Evolutionary conservation across 2,797 vertebrate species (phyloP), one percentile per base, ranked within the genome.

Genomic region (Tolypeutes matacus): DNA sequence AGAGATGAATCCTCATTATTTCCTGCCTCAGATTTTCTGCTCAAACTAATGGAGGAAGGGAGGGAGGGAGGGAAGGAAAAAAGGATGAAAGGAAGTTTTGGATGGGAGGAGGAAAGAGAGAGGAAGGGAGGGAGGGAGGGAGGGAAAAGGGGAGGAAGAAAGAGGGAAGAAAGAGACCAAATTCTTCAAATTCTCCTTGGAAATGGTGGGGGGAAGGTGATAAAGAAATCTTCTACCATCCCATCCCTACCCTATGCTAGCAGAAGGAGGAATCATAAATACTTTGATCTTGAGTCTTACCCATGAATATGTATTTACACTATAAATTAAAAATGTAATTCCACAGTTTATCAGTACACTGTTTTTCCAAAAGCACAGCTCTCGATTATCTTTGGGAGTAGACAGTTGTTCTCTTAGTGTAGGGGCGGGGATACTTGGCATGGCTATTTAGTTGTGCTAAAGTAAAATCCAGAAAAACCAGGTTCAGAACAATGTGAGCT

Each of bases 291-390:
- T 20, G 5, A 85, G n/a, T 95, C 8, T 27, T 91, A 31, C 27
- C 12, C 15, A 42, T 56, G 42, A 85, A 85, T 81, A 34, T 70
- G 49, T 62, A 62, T 72, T 88, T 90, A 84, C 27, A 91, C 34
- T 75, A 29, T 46, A 76, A 84, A 81, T 85, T 82, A 88, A 81
- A 95, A 85, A 31, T 69, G 1, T 80, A 56, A 62, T 84, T 91
- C 75, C 72, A 93, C 46, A 83, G 75, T 86, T 84, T 58, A 83
- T 83, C 69, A 90, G 34, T 49, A 18, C 46, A 14, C 10, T 56
- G 10, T 62, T 89, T 91, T 91, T 73, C 64, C 78, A 51, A 84
- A 91, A 62, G 42, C 75, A 5, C 11, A 91, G 25, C 70, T 91
- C 31, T 84, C 51, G 17, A 75, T 91, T 95, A 85, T 84, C 56